Percentiles rank a stretch among this genome's conserved stretches.
phyloP scores from a whole-genome alignment of 2,797 vertebrate genomes.

The Melanotaenia maccullochi region DNA sequence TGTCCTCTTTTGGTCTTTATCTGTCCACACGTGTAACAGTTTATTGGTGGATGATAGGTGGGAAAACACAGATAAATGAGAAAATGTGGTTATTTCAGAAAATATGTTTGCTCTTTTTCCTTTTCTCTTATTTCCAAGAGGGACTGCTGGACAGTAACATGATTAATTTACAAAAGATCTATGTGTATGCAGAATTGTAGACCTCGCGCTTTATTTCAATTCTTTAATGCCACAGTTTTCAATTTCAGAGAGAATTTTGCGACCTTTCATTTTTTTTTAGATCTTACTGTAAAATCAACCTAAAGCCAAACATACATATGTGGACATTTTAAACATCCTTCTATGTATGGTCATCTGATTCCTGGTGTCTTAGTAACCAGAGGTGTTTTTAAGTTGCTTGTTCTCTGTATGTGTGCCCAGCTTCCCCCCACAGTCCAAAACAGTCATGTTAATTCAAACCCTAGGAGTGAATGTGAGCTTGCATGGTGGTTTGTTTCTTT shows the following conservation, averaged over 20 bases:
- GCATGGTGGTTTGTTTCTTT: too few relatives aligned
- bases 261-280: background rate
- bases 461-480: too few relatives aligned
- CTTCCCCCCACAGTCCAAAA: too few relatives aligned
- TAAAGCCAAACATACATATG: background rate
- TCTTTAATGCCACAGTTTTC: background rate
- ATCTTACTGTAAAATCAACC: background rate
- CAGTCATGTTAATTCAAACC: too few relatives aligned
- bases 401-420: too few relatives aligned
- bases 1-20: constrained; percentile 2
- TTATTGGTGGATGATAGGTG: background rate
- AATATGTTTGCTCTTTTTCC: background rate
- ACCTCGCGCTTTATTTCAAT: background rate
- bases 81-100: background rate
- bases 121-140: background rate
- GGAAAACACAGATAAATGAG: background rate
- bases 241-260: background rate
- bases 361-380: too few relatives aligned
- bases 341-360: too few relatives aligned
- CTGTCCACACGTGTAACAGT: background rate
- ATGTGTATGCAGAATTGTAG: background rate
- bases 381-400: too few relatives aligned
- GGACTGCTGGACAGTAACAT: background rate
- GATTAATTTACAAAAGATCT: background rate
- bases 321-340: background rate